These are phyloP conservation scores for Henicopernis longicauda DNA, from an alignment of 2,113 vertebrate genomes.

Conservation along the genomic window DNA sequence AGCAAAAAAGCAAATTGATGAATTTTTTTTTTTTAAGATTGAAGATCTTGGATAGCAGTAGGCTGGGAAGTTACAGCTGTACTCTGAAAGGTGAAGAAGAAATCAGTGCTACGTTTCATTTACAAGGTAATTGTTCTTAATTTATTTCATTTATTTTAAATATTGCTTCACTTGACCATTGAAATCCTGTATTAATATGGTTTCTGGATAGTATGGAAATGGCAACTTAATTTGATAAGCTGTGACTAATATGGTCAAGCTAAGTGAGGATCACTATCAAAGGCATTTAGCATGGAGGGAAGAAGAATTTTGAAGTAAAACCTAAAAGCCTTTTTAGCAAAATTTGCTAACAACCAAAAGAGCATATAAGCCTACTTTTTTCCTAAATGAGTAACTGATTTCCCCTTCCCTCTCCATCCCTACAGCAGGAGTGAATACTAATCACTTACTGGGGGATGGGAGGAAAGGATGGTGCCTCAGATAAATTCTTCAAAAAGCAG, in stretches of 20 bases:
- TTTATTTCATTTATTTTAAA: neutral
- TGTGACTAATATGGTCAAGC: neutral
- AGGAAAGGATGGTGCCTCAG: neutral
- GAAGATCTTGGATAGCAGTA: neutral
- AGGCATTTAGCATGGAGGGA: neutral
- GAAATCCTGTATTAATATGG: neutral
- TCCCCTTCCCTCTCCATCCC: neutral
- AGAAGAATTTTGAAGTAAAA: neutral
- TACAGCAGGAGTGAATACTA: neutral
- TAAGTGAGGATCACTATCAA: neutral
- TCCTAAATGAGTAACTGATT: neutral
- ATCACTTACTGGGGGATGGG: neutral
- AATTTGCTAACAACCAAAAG: neutral
- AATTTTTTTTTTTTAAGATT: conserved; percentile 43
- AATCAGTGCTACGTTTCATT: conserved; percentile 54
- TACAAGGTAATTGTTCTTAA: conserved; percentile 68
- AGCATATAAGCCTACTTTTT: neutral
- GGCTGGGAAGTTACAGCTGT: conserved; percentile 70
- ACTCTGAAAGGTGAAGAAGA: conserved; percentile 37
- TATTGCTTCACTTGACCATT: neutral
- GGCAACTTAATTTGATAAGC: neutral
- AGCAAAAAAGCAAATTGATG: neutral
- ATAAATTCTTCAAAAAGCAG: neutral
- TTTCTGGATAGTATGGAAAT: neutral
- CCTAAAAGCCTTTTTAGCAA: neutral